Evolutionary conservation across 1,140 invertebrate species (phyloP), one percentile per base, ranked within the genome.

Genomic region (Musca vetustissima): DNA sequence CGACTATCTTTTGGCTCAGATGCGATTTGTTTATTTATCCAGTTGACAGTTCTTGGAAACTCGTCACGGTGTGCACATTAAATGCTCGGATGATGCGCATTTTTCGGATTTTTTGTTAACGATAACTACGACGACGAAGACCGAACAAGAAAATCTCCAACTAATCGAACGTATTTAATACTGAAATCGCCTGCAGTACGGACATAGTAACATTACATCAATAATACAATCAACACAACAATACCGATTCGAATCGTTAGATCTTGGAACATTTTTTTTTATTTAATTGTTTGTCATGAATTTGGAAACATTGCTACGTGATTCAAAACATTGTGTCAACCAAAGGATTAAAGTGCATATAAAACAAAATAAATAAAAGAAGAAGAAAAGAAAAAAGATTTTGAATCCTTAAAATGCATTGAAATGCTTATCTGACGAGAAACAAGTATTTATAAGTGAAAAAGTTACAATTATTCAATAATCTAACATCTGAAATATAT

Each of bases 61-160:
- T 77, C 78, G 76, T 79, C 76, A 79, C 74, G 77, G 77, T 75
- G 75, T 71, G 69, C 73, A 71, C 74, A 77, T 76, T 73, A 43
- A 21, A 65, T 72, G 22, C 57, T 61, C 57, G 57, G 57, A 43
- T 61, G 57, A 57, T 25, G 25, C 24, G 28, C 25, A 2, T 28
- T 8, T 57, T n/a, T 57, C 53, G n/a, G 28, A 25, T 17, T 15
- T 28, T 36, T n/a, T n/a, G n/a, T n/a, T n/a, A n/a, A n/a, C n/a
- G 32, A 14, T 43, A 36, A 7, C 55, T 15, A 32, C 14, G 32
- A 25, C 8, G 32, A 59, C 25, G 15, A 28, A 57, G 0, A 59
- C 2, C 4, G 21, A 52, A 52, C 19, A 4, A 4, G 2, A 59
- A n/a, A 59, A 4, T 28, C 3, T 8, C 3, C 3, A 28, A 8